Base-by-base conservation (phyloP, 2,113 vertebrate genomes). In the Panthera leo region DNA sequence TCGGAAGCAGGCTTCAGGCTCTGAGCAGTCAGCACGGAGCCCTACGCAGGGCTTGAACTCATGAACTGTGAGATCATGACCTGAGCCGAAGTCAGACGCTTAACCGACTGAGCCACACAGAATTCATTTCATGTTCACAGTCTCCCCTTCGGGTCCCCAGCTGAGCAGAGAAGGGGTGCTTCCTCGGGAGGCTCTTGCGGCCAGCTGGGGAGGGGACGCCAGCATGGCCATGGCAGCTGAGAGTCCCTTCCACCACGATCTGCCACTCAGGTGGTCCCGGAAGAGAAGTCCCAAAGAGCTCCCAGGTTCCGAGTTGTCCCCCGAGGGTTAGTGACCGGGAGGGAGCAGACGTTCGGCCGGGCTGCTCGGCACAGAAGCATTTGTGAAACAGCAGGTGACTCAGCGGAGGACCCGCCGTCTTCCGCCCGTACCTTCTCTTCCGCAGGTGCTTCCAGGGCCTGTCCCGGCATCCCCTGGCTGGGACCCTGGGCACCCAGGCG, bases 401-500 rank as follows among this genome's bases (percentile, higher is more conserved):
- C 58, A 2, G 27, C 23, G 51, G 19, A 34, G 42, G 51, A 27
- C 68, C 34, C 2, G 1, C 23, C 27, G 1, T 68, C 34, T 13
- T 13, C 34, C 27, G 31, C 5, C 55, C 16, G 5, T n/a, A 18
- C 25, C 51, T 29, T 4, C n/a, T 31, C n/a, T 34, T 29, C 16
- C 18, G 1, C 34, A 0, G 42, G 19, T 13, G 7, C 14, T 42
- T 79, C 15, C 14, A 11, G 36, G 19, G 27, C 11, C 1, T 2
- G 67, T 34, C 53, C 6, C 31, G 11, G 6, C 25, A 16, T 51
- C 2, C 1, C 2, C 67, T 48, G 58, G 36, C 5, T 7, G 42
- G 68, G 34, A 78, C 0, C 0, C 27, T 14, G 0, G 8, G 2
- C 23, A 31, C 31, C 9, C 14, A 0, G 16, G 21, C 1, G 53